These are phyloP conservation scores for Tokudaia muenninki DNA, from an alignment of 2,797 vertebrate species.

Conservation along the genomic window DNA sequence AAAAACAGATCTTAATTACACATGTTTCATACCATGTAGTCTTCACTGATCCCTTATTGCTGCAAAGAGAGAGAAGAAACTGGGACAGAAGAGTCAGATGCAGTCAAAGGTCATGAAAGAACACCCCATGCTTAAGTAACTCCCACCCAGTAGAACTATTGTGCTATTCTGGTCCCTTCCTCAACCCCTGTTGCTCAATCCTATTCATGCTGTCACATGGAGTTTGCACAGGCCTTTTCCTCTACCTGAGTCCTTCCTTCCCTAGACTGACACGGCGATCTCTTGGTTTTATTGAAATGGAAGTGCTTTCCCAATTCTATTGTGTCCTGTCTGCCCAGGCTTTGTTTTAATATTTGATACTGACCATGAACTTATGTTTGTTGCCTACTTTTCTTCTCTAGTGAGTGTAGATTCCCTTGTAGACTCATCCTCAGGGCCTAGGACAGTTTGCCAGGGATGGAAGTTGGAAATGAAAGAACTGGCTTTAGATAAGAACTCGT, in stretches of 20 bases:
- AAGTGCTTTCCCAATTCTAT: not conserved
- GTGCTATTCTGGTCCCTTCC: not conserved
- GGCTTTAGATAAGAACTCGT: not conserved
- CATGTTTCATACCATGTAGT: not conserved
- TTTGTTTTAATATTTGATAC: not conserved
- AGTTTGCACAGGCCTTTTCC: not conserved
- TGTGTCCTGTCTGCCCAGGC: not conserved
- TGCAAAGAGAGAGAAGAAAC: not conserved
- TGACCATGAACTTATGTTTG: not conserved
- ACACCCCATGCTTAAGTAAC: not conserved
- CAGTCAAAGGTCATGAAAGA: not conserved
- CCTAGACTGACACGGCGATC: not conserved
- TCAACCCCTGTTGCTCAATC: accelerated
- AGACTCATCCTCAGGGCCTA: not conserved
- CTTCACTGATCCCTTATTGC: not conserved
- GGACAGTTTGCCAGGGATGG: not conserved
- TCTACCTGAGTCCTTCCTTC: not conserved
- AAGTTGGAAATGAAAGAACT: not conserved
- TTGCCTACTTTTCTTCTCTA: not conserved
- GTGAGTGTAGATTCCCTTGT: not conserved
- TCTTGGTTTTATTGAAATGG: not conserved
- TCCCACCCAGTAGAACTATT: no score
- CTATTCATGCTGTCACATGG: not conserved
- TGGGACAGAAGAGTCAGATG: not conserved
- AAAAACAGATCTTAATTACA: not conserved